Conservation (phyloP, 2,888 invertebrate species). For the Coelogynopora nodosa region DNA sequence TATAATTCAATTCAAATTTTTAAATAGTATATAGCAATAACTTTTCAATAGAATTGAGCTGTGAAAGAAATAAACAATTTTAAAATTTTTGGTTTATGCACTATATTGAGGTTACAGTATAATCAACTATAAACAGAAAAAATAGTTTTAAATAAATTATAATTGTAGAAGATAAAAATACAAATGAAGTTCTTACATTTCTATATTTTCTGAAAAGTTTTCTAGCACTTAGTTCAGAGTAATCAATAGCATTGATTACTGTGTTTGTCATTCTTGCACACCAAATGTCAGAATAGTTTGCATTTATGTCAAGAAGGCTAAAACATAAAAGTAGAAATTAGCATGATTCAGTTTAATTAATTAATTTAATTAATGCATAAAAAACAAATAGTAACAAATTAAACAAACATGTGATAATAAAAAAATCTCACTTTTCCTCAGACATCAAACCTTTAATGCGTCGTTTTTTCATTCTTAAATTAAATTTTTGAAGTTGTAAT, state of each 20-base stretch:
- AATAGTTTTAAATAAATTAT: too few relatives aligned
- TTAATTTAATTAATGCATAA: not conserved
- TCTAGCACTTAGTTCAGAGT: not conserved
- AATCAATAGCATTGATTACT: not conserved
- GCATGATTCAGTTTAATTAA: too few relatives aligned
- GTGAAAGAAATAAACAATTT: too few relatives aligned
- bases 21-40: too few relatives aligned
- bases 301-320: not conserved
- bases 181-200: too few relatives aligned
- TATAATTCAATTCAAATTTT: too few relatives aligned
- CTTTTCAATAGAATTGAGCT: too few relatives aligned
- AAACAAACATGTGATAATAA: not conserved
- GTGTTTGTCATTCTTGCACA: not conserved
- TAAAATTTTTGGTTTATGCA: too few relatives aligned
- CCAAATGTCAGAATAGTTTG: not conserved
- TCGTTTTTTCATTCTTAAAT: not conserved
- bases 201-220: not conserved
- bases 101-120: too few relatives aligned
- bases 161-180: too few relatives aligned
- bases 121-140: too few relatives aligned
- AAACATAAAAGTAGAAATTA: too few relatives aligned
- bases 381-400: not conserved
- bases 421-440: not conserved
- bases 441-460: not conserved
- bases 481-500: not conserved